phyloP scores from a whole-genome alignment of 2,113 vertebrate genomes.

The Cardinalis cardinalis region DNA sequence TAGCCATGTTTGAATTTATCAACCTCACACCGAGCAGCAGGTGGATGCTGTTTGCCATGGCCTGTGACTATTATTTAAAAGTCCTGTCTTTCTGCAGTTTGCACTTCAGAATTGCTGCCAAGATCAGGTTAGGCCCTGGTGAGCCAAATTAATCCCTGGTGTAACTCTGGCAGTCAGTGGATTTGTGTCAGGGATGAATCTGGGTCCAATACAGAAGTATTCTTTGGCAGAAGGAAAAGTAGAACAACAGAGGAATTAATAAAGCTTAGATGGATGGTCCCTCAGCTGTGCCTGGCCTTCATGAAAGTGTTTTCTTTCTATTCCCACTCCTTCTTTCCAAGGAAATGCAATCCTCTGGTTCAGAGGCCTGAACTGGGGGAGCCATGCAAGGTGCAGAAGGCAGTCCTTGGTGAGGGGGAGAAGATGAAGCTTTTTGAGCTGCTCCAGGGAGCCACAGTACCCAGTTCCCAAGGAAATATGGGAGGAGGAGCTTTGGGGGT shows the following conservation, averaged over 20 bases:
- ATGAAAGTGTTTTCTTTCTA: background rate
- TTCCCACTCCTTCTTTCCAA: background rate
- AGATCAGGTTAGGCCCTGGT: background rate
- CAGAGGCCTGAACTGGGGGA: background rate
- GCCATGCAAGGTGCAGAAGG: background rate
- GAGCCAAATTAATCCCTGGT: slow-evolving; percentile 10
- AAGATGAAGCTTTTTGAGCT: background rate
- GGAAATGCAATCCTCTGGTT: background rate
- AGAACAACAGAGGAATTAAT: background rate
- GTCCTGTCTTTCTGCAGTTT: background rate
- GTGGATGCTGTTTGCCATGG: background rate
- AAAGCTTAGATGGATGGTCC: background rate
- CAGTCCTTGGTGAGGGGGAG: background rate
- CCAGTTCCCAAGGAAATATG: background rate
- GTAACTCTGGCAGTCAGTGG: background rate
- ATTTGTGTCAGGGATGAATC: background rate
- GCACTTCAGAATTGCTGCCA: background rate
- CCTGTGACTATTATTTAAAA: background rate
- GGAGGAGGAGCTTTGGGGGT: background rate
- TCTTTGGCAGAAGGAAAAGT: background rate
- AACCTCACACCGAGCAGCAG: background rate
- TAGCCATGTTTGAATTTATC: background rate
- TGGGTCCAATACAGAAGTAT: background rate
- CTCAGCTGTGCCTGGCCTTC: background rate
- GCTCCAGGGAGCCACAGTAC: background rate